These are phyloP conservation scores for Heliconius cydno DNA, from an alignment of 2,888 invertebrate genomes.

Conservation along the genomic window DNA sequence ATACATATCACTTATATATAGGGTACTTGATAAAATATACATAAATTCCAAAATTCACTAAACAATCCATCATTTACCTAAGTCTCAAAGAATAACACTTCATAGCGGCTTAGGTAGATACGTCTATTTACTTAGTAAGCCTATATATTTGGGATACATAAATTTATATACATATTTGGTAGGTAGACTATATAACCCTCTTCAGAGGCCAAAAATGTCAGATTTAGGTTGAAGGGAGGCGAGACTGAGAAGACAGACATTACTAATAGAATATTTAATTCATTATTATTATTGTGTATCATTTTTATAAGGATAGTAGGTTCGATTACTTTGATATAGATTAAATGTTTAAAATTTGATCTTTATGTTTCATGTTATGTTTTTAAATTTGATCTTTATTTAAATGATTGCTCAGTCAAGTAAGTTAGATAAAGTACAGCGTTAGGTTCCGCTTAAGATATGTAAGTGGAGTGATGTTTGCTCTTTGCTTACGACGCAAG, in stretches of 20 bases:
- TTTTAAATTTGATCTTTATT: too few relatives aligned
- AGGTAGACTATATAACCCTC: constrained; percentile 30
- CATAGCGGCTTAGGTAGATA: constrained; percentile 31
- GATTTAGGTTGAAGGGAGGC: constrained; percentile 16
- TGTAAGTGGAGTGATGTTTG: too few relatives aligned
- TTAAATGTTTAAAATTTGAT: too few relatives aligned
- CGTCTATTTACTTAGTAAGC: not conserved
- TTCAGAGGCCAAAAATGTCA: constrained; percentile 34
- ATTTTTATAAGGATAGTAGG: too few relatives aligned
- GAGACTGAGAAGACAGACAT: constrained; percentile 11
- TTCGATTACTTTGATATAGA: too few relatives aligned
- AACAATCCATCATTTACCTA: not conserved
- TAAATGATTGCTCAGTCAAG: too few relatives aligned
- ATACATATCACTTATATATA: not conserved
- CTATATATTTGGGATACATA: not conserved
- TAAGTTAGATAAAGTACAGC: too few relatives aligned
- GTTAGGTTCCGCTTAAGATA: too few relatives aligned
- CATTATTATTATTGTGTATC: not conserved
- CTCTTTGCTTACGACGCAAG: too few relatives aligned
- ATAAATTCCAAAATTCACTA: not conserved
- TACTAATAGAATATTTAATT: not conserved
- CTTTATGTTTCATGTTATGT: too few relatives aligned
- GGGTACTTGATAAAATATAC: not conserved
- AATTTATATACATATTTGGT: constrained; percentile 9
- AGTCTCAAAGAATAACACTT: constrained; percentile 28